A percentile compares a stretch with the other conserved stretches of the same genome.
phyloP scores from a whole-genome alignment of 2,797 vertebrate genomes.

The Ctenopoma kingsleyae region DNA sequence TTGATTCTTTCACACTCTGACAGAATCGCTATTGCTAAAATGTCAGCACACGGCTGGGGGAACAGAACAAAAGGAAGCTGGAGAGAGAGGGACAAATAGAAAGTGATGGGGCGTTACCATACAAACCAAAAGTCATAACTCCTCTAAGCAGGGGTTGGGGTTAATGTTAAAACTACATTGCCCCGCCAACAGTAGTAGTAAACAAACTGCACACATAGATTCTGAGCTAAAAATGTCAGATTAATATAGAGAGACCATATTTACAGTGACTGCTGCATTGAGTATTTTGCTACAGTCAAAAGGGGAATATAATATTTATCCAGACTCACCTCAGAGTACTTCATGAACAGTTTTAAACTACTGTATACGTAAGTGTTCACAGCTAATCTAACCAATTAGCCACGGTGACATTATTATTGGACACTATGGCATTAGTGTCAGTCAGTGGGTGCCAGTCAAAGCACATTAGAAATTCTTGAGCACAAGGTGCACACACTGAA shows the following conservation, averaged over 20 bases:
- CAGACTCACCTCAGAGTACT: slow-evolving; percentile 8
- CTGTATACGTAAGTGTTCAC: slow-evolving; percentile 17
- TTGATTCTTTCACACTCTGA: slow-evolving; percentile 63
- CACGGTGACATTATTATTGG: slow-evolving; percentile 24
- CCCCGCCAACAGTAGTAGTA: slow-evolving; percentile 32
- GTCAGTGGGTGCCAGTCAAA: slow-evolving; percentile 45
- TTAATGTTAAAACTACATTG: slow-evolving; percentile 58
- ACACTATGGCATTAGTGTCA: slow-evolving; percentile 52
- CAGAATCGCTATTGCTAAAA: slow-evolving; percentile 59
- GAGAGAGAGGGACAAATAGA: slow-evolving; percentile 20
- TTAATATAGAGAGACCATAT: slow-evolving; percentile 25
- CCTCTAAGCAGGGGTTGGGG: slow-evolving; percentile 33
- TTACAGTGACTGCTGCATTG: not conserved
- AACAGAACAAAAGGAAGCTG: slow-evolving; percentile 17
- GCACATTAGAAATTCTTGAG: slow-evolving; percentile 44
- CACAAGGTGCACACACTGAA: slow-evolving; percentile 23
- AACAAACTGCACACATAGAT: slow-evolving; percentile 36
- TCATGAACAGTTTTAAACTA: slow-evolving; percentile 9
- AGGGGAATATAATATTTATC: slow-evolving; percentile 2
- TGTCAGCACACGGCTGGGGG: slow-evolving; percentile 62
- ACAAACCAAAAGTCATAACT: slow-evolving; percentile 40
- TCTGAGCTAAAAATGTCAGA: slow-evolving; percentile 55
- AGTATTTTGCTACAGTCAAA: not conserved
- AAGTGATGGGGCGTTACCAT: slow-evolving; percentile 14
- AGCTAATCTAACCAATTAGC: slow-evolving; percentile 53